These are phyloP conservation scores for Orius laevigatus DNA, from an alignment of 1,140 invertebrate species.

Conservation along the genomic window DNA sequence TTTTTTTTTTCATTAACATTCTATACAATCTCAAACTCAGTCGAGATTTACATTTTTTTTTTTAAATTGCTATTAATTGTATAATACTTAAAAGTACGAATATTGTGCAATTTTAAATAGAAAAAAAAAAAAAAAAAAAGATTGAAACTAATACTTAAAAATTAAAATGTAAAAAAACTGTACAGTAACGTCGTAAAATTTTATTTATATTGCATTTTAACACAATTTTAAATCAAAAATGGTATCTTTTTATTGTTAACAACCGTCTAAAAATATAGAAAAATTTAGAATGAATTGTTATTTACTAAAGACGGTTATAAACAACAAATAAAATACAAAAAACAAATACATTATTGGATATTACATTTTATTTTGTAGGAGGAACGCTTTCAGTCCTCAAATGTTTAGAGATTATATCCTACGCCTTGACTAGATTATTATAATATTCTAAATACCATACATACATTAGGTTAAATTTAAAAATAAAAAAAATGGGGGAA, in stretches of 20 bases:
- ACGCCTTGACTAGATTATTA: conserved; percentile 15
- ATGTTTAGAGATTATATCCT: conserved; percentile 12
- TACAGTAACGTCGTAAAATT: conserved; percentile 3
- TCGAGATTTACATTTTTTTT: conserved; percentile 16
- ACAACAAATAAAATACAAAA: conserved; percentile 8
- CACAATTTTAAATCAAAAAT: not conserved
- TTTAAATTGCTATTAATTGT: conserved; percentile 14
- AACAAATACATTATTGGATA: not conserved
- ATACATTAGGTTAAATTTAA: conserved; percentile 3
- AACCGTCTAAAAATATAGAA: conserved; percentile 13
- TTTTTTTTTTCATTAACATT: conserved; percentile 16
- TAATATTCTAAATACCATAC: conserved; percentile 12
- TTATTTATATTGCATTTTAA: conserved; percentile 3
- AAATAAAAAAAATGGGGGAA: no score
- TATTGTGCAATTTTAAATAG: conserved; percentile 15
- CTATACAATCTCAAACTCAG: conserved; percentile 19
- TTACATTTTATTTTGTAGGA: conserved; percentile 5
- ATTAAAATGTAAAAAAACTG: conserved; percentile 6
- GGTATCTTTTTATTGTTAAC: not conserved
- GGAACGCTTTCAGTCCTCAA: conserved; percentile 11
- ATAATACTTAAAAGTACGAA: conserved; percentile 13
- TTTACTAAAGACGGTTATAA: conserved; percentile 11
- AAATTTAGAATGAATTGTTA: conserved; percentile 16
- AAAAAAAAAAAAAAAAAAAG: conserved; percentile 7
- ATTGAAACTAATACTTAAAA: conserved; percentile 7